A percentile compares a stretch with the other conserved stretches of the same genome.
Evolutionary conservation across 2,113 vertebrate genomes (phyloP).

Genomic region (Lota lota): DNA sequence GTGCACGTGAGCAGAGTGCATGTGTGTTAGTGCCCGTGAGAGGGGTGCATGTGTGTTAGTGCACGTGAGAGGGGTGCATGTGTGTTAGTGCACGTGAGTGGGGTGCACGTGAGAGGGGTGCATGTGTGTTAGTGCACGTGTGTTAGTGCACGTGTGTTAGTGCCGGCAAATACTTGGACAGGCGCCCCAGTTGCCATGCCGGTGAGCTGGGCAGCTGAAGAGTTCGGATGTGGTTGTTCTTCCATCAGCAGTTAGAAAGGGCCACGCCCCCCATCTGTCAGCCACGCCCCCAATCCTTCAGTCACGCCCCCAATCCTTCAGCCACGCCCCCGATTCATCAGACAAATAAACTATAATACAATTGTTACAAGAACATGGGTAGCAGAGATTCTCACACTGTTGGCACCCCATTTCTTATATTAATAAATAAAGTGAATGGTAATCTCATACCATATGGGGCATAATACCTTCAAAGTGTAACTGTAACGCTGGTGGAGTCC

Average conservation of each 20-base stretch:
- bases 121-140: no score
- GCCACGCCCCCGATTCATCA: not conserved
- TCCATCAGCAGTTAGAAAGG: not conserved
- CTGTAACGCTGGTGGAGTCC: not conserved
- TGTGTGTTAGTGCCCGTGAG: no score
- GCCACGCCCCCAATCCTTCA: slow-evolving; percentile 27
- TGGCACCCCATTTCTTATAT: slow-evolving; percentile 31
- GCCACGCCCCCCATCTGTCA: not conserved
- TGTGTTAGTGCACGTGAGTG: no score
- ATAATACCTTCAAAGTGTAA: slow-evolving; percentile 20
- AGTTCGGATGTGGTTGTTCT: slow-evolving; percentile 30
- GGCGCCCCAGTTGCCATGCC: slow-evolving; percentile 48
- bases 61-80: no score
- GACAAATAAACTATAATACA: slow-evolving; percentile 13
- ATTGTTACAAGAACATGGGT: slow-evolving; percentile 35
- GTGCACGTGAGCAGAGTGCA: no score
- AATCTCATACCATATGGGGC: no score
- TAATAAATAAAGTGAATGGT: slow-evolving; percentile 21
- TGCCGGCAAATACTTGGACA: not conserved
- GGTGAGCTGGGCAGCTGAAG: slow-evolving; percentile 26
- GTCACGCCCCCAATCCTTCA: slow-evolving; percentile 23
- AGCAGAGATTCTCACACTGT: slow-evolving; percentile 26
- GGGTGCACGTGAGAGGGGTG: no score
- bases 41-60: no score
- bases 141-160: no score